Conservation (phyloP, 2,888 invertebrate genomes). For the Aproaerema taeniolella region DNA sequence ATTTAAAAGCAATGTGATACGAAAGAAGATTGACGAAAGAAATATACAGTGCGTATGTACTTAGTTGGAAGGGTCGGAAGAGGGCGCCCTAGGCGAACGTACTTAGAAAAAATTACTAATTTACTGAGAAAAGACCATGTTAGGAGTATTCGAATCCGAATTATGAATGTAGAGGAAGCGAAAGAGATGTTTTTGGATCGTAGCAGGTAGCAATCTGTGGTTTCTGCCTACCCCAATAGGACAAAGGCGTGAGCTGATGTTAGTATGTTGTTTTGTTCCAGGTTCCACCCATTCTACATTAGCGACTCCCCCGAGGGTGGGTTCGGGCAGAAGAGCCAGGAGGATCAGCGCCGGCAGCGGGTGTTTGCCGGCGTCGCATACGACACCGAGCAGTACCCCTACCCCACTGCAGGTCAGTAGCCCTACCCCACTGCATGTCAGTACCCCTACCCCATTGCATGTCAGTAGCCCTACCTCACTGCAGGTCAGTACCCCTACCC, state of each 20-base stretch:
- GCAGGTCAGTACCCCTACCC: no score
- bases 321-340: constrained; percentile 85
- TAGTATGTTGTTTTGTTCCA: constrained; percentile 26
- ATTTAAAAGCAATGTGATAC: no score
- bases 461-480: no score
- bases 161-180: not conserved
- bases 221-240: not conserved
- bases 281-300: constrained; percentile 95
- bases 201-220: not conserved
- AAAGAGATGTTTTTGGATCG: not conserved
- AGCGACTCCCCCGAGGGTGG: constrained; percentile 92
- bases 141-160: not conserved
- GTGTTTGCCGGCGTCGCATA: constrained; percentile 90
- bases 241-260: not conserved
- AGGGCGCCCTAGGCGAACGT: no score
- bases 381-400: constrained; percentile 85
- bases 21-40: no score
- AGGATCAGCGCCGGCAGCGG: constrained; percentile 82
- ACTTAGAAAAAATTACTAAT: no score
- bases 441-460: no score
- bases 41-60: no score
- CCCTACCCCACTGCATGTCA: no score
- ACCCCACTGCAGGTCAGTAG: constrained; percentile 86
- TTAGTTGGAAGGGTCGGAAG: no score
- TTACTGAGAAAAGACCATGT: no score